Conservation (phyloP, 2,888 invertebrate genomes). For the Limulus polyphemus region DNA sequence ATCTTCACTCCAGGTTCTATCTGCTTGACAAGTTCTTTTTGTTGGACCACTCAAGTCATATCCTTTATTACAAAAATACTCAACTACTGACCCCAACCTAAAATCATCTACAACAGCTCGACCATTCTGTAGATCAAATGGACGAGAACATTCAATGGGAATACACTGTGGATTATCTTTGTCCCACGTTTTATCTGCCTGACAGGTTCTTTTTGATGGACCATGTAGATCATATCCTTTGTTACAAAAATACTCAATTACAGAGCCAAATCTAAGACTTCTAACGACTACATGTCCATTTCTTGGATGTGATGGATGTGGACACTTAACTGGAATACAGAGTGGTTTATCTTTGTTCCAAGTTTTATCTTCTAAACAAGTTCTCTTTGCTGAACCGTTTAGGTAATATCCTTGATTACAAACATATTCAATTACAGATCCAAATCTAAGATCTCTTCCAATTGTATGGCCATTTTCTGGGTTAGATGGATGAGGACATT, state of each 20-base stretch:
- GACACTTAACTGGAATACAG: slow-evolving; percentile 20
- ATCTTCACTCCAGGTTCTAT: slow-evolving; percentile 31
- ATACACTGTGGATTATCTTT: slow-evolving; percentile 20
- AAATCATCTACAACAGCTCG: background rate
- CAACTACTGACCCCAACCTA: slow-evolving; percentile 11
- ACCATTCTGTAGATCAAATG: slow-evolving; percentile 1
- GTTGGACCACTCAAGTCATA: slow-evolving; percentile 22
- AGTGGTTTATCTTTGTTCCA: slow-evolving; percentile 17
- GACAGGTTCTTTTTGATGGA: slow-evolving; percentile 14
- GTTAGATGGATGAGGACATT: slow-evolving; percentile 28
- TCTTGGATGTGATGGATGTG: slow-evolving; percentile 31
- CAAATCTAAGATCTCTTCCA: slow-evolving; percentile 6
- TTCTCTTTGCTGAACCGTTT: slow-evolving; percentile 10
- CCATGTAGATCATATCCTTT: slow-evolving; percentile 24
- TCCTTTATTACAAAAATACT: slow-evolving; percentile 16
- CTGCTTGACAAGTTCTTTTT: slow-evolving; percentile 22
- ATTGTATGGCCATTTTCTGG: slow-evolving; percentile 5
- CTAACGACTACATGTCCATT: slow-evolving; percentile 39
- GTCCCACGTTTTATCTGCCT: slow-evolving; percentile 20
- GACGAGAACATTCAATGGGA: slow-evolving; percentile 21
- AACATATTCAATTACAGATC: slow-evolving; percentile 20
- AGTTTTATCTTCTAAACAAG: slow-evolving; percentile 16
- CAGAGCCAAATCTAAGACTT: slow-evolving; percentile 29
- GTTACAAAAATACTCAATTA: slow-evolving; percentile 22
- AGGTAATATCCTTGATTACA: slow-evolving; percentile 22